Conservation (phyloP, 2,888 invertebrate species). For the Trachelus troglodyta region DNA sequence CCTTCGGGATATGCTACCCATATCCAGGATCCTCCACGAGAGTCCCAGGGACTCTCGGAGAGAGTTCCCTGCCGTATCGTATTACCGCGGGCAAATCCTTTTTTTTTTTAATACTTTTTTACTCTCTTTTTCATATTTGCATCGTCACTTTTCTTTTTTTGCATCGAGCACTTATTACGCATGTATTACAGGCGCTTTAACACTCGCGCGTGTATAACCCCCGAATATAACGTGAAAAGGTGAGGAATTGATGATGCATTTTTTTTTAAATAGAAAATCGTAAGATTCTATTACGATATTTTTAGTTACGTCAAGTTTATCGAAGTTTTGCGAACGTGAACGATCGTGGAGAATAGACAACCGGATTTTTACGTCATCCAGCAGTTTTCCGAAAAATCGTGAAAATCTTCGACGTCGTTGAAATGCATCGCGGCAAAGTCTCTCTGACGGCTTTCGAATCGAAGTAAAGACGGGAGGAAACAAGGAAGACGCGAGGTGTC, state of each 20-base stretch:
- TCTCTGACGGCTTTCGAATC: neutral
- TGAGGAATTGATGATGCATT: neutral
- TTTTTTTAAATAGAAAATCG: neutral
- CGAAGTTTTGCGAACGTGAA: neutral
- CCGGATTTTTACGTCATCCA: neutral
- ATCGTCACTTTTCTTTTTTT: conserved; percentile 32
- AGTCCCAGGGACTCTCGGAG: neutral
- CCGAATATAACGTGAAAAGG: neutral
- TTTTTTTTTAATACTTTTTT: conserved; percentile 23
- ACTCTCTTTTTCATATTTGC: conserved; percentile 30
- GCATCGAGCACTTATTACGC: conserved; percentile 51
- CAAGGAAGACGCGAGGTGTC: neutral
- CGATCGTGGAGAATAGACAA: neutral
- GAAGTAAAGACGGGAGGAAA: neutral
- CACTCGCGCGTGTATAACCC: neutral
- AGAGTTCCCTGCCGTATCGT: conserved; percentile 51
- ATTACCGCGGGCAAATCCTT: conserved; percentile 56
- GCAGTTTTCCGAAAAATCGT: neutral
- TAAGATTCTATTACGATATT: neutral
- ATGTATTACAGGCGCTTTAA: conserved; percentile 51
- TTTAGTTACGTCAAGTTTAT: neutral
- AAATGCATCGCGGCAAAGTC: neutral
- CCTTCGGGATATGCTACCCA: conserved; percentile 23
- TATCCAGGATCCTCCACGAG: conserved; percentile 14
- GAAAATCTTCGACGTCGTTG: neutral